phyloP scores from a whole-genome alignment of 2,888 invertebrate species.

The Nomada fabriciana region DNA sequence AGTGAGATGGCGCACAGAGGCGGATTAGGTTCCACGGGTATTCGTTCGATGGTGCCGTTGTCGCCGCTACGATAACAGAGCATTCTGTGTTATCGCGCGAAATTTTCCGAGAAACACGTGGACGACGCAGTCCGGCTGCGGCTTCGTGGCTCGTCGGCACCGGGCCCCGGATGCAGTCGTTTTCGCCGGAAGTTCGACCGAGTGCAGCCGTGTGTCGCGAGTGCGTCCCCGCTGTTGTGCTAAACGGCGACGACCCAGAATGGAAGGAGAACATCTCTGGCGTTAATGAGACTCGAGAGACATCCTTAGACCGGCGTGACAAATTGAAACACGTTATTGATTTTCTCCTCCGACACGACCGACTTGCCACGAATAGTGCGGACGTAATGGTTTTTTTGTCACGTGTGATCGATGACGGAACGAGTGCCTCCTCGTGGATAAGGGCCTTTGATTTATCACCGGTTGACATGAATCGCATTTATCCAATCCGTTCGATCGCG shows the following conservation, averaged over 20 bases:
- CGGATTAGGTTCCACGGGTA: constrained; percentile 8
- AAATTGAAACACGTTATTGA: constrained; percentile 65
- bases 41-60: constrained; percentile 47
- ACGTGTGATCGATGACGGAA: constrained; percentile 35
- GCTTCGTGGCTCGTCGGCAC: constrained; percentile 67
- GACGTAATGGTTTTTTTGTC: constrained; percentile 38
- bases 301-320: constrained; percentile 48
- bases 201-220: constrained; percentile 1
- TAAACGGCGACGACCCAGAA: neutral
- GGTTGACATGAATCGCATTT: neutral
- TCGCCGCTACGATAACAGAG: constrained; percentile 48
- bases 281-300: constrained; percentile 23
- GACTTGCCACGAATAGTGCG: constrained; percentile 45
- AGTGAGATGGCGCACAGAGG: constrained; percentile 10
- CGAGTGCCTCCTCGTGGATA: constrained; percentile 6
- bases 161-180: constrained; percentile 22
- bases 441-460: constrained; percentile 29
- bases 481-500: neutral
- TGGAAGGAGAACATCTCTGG: neutral
- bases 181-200: constrained; percentile 27
- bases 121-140: constrained; percentile 68
- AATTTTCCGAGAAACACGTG: constrained; percentile 71
- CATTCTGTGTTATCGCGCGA: constrained; percentile 57
- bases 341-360: constrained; percentile 37
- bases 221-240: neutral